Conservation (phyloP, 2,888 invertebrate genomes). For the Ischnura elegans region DNA sequence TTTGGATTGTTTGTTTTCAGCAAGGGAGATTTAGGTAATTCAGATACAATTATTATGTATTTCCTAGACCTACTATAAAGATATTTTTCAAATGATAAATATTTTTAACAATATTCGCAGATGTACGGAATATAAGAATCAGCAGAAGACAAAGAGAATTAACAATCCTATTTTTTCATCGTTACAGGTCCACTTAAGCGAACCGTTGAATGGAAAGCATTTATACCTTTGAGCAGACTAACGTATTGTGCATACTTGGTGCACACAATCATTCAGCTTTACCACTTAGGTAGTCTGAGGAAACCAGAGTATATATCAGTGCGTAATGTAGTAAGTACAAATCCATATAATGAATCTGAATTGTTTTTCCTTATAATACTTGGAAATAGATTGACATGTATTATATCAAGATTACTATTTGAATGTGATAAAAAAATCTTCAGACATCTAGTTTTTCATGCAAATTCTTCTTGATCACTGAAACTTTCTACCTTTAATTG, state of each 20-base stretch:
- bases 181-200: constrained; percentile 1
- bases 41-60: neutral
- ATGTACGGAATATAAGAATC: no score
- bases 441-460: no score
- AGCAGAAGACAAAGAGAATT: no score
- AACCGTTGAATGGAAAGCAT: constrained; percentile 43
- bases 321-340: neutral
- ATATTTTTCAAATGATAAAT: no score
- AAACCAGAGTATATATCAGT: constrained; percentile 34
- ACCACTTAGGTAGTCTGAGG: constrained; percentile 33
- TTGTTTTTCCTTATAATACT: neutral
- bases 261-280: constrained; percentile 53
- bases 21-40: constrained; percentile 51
- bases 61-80: no score
- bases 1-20: constrained; percentile 53
- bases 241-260: constrained; percentile 53
- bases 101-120: no score
- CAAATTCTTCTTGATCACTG: no score
- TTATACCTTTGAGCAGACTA: constrained; percentile 49
- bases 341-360: neutral
- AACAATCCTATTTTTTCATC: neutral
- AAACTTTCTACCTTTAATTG: no score
- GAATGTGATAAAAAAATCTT: no score
- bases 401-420: neutral
- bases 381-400: neutral